Percentiles rank a stretch among this genome's conserved stretches.
Evolutionary conservation across 2,888 invertebrate genomes (phyloP).

Genomic region (Rutpela maculata): DNA sequence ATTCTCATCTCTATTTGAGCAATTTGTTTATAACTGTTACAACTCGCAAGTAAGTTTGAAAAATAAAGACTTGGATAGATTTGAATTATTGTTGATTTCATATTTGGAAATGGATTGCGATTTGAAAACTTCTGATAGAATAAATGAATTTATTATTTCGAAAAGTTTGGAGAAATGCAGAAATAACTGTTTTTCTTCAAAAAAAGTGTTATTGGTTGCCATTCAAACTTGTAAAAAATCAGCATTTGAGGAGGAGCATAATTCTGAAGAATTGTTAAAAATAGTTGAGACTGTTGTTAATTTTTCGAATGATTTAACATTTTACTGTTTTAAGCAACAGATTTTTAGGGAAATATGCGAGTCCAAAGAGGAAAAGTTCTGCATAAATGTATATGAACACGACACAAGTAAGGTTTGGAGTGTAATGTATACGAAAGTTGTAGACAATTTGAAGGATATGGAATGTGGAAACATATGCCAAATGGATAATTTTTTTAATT

Average conservation of each 20-base stretch:
- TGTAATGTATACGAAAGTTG: constrained; percentile 50
- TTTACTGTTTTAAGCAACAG: constrained; percentile 47
- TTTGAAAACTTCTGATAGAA: constrained; percentile 46
- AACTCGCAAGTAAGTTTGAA: constrained; percentile 51
- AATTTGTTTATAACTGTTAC: constrained; percentile 63
- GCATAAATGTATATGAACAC: constrained; percentile 47
- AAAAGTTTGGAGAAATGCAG: constrained; percentile 32
- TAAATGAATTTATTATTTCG: constrained; percentile 46
- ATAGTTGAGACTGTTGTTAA: constrained; percentile 35
- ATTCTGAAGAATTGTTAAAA: not conserved
- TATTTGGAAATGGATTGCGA: constrained; percentile 50
- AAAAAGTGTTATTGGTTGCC: constrained; percentile 47
- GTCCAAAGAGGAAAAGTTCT: constrained; percentile 36
- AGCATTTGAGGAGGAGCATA: not conserved
- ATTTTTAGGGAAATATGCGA: constrained; percentile 52
- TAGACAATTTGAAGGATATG: constrained; percentile 39
- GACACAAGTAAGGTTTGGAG: constrained; percentile 55
- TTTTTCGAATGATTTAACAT: constrained; percentile 43
- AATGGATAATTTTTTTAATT: constrained; percentile 39
- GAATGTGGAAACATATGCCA: constrained; percentile 42
- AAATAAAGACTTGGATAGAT: constrained; percentile 46
- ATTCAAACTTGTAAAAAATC: constrained; percentile 33
- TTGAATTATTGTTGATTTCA: constrained; percentile 56
- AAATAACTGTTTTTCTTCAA: constrained; percentile 35
- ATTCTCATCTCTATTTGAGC: constrained; percentile 62